phyloP scores from a whole-genome alignment of 1,140 invertebrate genomes.

The Drosophila miranda region DNA sequence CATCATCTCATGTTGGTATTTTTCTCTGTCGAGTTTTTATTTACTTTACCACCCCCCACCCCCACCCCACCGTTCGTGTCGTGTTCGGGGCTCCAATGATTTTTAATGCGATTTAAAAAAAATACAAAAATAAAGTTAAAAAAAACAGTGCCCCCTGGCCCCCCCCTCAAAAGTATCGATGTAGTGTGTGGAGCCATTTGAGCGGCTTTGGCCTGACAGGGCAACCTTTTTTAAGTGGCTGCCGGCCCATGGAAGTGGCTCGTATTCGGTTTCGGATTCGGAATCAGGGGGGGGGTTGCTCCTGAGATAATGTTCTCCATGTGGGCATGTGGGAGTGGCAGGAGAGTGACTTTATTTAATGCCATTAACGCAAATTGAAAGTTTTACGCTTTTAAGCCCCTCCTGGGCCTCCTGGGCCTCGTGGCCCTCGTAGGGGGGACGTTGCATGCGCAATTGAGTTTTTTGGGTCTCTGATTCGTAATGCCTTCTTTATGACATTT shows the following conservation, averaged over 20 bases:
- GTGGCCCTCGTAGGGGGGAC: slow-evolving; percentile 12
- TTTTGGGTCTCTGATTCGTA: slow-evolving; percentile 38
- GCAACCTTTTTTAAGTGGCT: slow-evolving; percentile 76
- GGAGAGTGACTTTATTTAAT: slow-evolving; percentile 75
- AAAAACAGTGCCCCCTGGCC: neutral
- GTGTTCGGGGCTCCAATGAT: slow-evolving; percentile 67
- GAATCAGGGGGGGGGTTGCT: neutral
- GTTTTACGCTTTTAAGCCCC: slow-evolving; percentile 67
- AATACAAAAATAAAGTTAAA: slow-evolving; percentile 20
- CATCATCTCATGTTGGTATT: slow-evolving; percentile 22
- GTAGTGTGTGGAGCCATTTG: slow-evolving; percentile 20
- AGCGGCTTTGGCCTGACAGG: slow-evolving; percentile 42
- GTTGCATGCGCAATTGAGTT: slow-evolving; percentile 77
- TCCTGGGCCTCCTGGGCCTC: too few relatives aligned
- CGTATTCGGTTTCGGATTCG: slow-evolving; percentile 2
- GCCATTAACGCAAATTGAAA: slow-evolving; percentile 80
- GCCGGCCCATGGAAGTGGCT: slow-evolving; percentile 49
- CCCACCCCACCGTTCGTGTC: neutral
- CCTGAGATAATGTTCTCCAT: slow-evolving; percentile 28
- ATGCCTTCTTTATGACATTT: slow-evolving; percentile 52
- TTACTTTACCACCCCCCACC: neutral
- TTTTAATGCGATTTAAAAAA: slow-evolving; percentile 76
- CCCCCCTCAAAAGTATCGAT: too few relatives aligned
- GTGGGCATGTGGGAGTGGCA: neutral
- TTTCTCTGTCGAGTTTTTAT: slow-evolving; percentile 17